Evolutionary conservation across 2,113 vertebrate genomes (phyloP), one percentile per base, ranked within the genome.

Genomic region (Paralichthys olivaceus): DNA sequence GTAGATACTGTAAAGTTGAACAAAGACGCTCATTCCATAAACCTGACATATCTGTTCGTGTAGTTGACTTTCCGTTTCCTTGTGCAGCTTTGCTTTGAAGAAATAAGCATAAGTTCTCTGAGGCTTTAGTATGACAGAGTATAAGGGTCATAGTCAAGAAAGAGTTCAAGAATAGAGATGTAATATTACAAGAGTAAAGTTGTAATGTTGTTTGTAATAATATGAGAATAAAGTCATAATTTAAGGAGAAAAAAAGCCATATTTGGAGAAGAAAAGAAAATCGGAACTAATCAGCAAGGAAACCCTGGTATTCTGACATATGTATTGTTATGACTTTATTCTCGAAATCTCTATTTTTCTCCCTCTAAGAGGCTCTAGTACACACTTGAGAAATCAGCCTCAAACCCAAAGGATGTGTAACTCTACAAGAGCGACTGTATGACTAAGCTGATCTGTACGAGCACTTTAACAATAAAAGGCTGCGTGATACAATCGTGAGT

Each of bases 401-500:
- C 15, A 69, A 68, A 54, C 61, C 57, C 23, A 28, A 43, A 74
- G 8, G 28, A 3, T 45, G 3, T 1, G 26, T 53, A 57, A 71
- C 37, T 60, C 47, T 37, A 29, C 43, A 59, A 2, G 5, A 5
- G 12, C 29, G 43, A 58, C 43, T 40, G 26, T 0, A 71, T 87
- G 85, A 90, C 84, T 79, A 66, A 70, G 28, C 29, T 43, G 47
- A 71, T 64, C n/a, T 68, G 19, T 8, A 70, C 71, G 15, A 29
- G 29, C 60, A 2, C 62, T 84, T 49, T 22, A 72, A 61, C 13
- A 14, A 72, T 62, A 32, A 13, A 20, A 29, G 22, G 28, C n/a
- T 19, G 75, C 63, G 19, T 86, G 72, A 88, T 37, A 26, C 53
- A 53, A 68, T 66, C 9, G 72, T 88, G 84, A 87, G 45, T 85